Percentiles rank a stretch among this genome's conserved stretches.
Evolutionary conservation across 2,888 invertebrate genomes (phyloP).

Genomic region (Lacanobia oleracea): DNA sequence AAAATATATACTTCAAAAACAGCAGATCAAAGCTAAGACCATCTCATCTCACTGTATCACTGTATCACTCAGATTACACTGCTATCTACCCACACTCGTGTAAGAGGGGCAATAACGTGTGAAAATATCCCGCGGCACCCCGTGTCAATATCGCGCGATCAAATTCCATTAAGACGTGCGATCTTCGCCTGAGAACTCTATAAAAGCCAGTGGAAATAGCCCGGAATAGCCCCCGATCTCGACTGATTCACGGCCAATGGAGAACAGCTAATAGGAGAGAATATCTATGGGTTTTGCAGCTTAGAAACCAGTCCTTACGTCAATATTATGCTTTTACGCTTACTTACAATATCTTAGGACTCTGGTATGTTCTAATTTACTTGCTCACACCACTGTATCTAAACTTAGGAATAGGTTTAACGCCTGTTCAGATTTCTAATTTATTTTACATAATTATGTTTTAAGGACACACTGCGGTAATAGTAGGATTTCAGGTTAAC

Average conservation of each 20-base stretch:
- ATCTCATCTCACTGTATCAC: conserved; percentile 51
- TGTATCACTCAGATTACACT: conserved; percentile 49
- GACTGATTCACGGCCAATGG: conserved; percentile 53
- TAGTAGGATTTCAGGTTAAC: conserved; percentile 12
- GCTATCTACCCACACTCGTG: conserved; percentile 52
- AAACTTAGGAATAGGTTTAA: conserved; percentile 33
- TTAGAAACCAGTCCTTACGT: conserved; percentile 34
- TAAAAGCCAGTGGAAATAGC: conserved; percentile 66
- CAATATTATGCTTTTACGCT: conserved; percentile 24
- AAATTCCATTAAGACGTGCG: conserved; percentile 74
- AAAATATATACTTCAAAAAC: conserved; percentile 26
- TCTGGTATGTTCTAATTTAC: conserved; percentile 18
- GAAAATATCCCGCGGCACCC: conserved; percentile 69
- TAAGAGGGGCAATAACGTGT: conserved; percentile 67
- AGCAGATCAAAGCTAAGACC: conserved; percentile 37
- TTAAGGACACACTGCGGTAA: conserved; percentile 6
- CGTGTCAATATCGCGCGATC: conserved; percentile 75
- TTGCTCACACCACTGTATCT: neutral
- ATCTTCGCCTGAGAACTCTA: conserved; percentile 67
- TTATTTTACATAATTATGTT: conserved; percentile 20
- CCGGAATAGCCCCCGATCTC: conserved; percentile 61
- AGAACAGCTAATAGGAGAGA: conserved; percentile 60
- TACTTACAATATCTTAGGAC: conserved; percentile 18
- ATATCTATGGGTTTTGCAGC: conserved; percentile 56
- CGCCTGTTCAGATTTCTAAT: conserved; percentile 33